Evolutionary conservation across 2,888 invertebrate species (phyloP).

Genomic region (Cosmia pyralina): DNA sequence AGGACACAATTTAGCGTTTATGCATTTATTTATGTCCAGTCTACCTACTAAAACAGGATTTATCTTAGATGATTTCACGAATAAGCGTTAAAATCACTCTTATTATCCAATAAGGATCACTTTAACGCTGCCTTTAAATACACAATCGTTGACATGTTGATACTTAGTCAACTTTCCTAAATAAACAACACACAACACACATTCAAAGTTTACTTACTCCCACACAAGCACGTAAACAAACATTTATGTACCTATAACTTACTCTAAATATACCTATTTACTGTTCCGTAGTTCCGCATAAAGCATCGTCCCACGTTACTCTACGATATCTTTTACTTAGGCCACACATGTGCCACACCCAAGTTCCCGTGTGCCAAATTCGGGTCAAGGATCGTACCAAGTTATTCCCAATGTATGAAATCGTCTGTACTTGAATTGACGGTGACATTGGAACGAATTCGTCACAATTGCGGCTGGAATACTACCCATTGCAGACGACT

Average conservation of each 20-base stretch:
- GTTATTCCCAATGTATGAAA: constrained; percentile 47
- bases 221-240: constrained; percentile 13
- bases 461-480: constrained; percentile 52
- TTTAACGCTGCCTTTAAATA: constrained; percentile 7
- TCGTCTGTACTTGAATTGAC: constrained; percentile 34
- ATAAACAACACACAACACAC: constrained; percentile 18
- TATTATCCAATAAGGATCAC: neutral
- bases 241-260: constrained; percentile 6
- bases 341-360: constrained; percentile 40
- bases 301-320: constrained; percentile 37
- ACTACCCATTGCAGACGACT: constrained; percentile 44
- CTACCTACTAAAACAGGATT: no score
- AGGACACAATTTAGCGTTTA: neutral
- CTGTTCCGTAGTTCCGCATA: constrained; percentile 26
- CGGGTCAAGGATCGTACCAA: constrained; percentile 64
- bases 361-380: constrained; percentile 52
- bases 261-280: constrained; percentile 18
- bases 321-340: constrained; percentile 43
- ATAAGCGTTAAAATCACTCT: neutral
- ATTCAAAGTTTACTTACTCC: constrained; percentile 12
- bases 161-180: constrained; percentile 23
- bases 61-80: neutral
- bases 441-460: constrained; percentile 57
- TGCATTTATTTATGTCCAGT: neutral
- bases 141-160: constrained; percentile 24